These are phyloP conservation scores for Bombus picipes DNA, from an alignment of 1,140 invertebrate species.

Conservation along the genomic window DNA sequence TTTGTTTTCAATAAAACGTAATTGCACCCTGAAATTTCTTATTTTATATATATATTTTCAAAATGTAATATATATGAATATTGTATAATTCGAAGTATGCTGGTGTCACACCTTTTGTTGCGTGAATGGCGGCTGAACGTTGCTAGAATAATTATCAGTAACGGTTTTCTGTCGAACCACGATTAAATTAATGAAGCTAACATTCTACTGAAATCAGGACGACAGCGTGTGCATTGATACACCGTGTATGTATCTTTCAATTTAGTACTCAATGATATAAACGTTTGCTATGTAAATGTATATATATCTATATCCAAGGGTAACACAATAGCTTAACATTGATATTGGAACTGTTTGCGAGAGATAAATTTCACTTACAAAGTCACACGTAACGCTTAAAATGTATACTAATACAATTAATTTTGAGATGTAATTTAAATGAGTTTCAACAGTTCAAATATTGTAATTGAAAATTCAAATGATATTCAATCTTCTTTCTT, in stretches of 20 bases:
- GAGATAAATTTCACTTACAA: background rate
- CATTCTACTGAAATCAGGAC: slow-evolving; percentile 11
- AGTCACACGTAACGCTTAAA: too few species aligned
- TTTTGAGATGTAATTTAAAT: too few species aligned
- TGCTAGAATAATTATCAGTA: slow-evolving; percentile 72
- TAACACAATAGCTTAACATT: background rate
- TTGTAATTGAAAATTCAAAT: too few species aligned
- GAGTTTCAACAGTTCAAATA: too few species aligned
- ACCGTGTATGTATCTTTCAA: background rate
- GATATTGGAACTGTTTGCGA: background rate
- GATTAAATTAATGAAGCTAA: slow-evolving; percentile 43
- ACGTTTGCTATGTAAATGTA: background rate
- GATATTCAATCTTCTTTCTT: too few species aligned
- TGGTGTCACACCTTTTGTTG: slow-evolving; percentile 36
- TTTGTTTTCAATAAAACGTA: background rate
- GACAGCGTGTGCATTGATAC: background rate
- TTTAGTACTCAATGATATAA: background rate
- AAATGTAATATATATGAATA: background rate
- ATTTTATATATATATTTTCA: background rate
- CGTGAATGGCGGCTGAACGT: slow-evolving; percentile 69
- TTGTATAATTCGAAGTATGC: slow-evolving; percentile 24
- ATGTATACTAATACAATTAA: too few species aligned
- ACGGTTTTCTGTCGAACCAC: slow-evolving; percentile 70
- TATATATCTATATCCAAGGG: background rate
- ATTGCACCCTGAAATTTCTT: background rate